phyloP scores from a whole-genome alignment of 2,797 vertebrate species.

The Tamandua tetradactyla region DNA sequence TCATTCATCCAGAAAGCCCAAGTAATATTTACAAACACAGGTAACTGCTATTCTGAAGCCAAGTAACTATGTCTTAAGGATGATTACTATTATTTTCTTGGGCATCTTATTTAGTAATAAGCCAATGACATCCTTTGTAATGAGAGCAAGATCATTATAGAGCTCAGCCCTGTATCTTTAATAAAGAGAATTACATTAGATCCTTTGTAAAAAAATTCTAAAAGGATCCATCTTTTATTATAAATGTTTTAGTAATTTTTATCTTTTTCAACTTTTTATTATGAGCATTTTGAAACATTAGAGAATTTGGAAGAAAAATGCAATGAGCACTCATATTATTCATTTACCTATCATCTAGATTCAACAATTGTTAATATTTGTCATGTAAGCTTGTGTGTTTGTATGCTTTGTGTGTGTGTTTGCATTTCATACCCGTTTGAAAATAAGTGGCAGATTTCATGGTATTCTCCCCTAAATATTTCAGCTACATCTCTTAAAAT shows the following conservation, averaged over 20 bases:
- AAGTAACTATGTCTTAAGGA: not conserved
- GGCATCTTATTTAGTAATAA: constrained; percentile 26
- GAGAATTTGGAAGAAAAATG: constrained; percentile 14
- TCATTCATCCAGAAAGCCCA: not conserved
- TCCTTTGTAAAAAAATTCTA: not conserved
- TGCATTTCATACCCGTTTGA: not conserved
- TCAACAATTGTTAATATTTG: not conserved
- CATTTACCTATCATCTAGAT: not conserved
- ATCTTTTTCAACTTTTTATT: not conserved
- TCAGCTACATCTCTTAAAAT: constrained; percentile 14
- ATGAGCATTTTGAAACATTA: constrained; percentile 14
- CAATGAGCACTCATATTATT: not conserved
- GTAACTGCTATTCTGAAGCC: not conserved
- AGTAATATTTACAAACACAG: not conserved
- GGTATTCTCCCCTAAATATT: not conserved
- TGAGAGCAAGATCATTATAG: not conserved
- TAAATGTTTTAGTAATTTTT: not conserved
- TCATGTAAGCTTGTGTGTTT: not conserved
- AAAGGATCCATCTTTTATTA: not conserved
- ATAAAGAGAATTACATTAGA: constrained; percentile 39
- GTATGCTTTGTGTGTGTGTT: not conserved
- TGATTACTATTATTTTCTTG: not conserved
- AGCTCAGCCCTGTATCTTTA: not conserved
- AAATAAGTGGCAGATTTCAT: not conserved
- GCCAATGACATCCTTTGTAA: not conserved